Percentiles rank a stretch among this genome's conserved stretches.
These are phyloP conservation scores for Octopus sinensis DNA, from an alignment of 1,140 invertebrate genomes.

Conservation along the genomic window DNA sequence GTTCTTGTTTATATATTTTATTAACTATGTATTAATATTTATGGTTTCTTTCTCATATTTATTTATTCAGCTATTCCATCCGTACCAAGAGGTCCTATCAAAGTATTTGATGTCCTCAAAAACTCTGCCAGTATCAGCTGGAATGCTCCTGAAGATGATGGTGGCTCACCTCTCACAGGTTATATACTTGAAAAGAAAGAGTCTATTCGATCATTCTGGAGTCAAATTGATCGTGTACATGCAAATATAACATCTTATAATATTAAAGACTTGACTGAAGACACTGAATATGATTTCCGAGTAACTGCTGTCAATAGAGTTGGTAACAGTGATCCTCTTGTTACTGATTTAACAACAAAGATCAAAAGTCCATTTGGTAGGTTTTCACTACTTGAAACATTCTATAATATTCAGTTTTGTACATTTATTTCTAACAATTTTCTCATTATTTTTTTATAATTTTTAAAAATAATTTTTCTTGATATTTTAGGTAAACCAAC, in stretches of 20 bases:
- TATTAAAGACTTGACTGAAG: constrained; percentile 83
- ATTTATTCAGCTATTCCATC: constrained; percentile 43
- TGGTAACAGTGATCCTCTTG: constrained; percentile 87
- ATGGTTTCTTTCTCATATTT: neutral
- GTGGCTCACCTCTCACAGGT: constrained; percentile 53
- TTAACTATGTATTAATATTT: too few relatives aligned
- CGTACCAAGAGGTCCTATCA: constrained; percentile 87
- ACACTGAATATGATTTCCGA: constrained; percentile 90
- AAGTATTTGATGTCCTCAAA: constrained; percentile 49
- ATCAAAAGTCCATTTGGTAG: constrained; percentile 94
- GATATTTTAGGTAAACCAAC: constrained; percentile 71
- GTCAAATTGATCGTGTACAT: constrained; percentile 66
- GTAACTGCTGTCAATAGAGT: constrained; percentile 96
- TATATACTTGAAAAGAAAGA: constrained; percentile 55
- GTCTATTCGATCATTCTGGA: constrained; percentile 77
- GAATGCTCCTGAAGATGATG: constrained; percentile 60
- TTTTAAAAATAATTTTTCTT: neutral
- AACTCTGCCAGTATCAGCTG: constrained; percentile 30
- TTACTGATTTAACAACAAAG: constrained; percentile 68
- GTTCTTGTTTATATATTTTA: too few relatives aligned
- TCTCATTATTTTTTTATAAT: neutral
- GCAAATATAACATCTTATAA: constrained; percentile 64
- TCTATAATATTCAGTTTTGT: neutral
- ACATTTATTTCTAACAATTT: neutral
- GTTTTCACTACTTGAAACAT: constrained; percentile 38